Evolutionary conservation across 2,888 invertebrate species (phyloP), one percentile per base, ranked within the genome.

Genomic region (Mellilla xanthometata): DNA sequence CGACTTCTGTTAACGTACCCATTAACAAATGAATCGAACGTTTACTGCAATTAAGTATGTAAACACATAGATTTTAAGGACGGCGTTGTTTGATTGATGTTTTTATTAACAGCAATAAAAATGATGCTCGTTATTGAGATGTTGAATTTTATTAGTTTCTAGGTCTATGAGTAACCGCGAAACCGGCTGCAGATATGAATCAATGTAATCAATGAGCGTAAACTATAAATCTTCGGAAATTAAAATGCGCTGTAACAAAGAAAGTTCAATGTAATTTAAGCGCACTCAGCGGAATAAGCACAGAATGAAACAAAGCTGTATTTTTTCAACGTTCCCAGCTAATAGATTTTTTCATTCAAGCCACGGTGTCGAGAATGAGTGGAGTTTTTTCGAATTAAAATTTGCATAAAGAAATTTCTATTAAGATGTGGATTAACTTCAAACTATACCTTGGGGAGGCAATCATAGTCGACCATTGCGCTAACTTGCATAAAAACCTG

Each of bases 331-430:
- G 65, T 57, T 68, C 64, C 56, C 52, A 49, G 65, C 62, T 77
- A 77, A 77, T 77, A 76, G 72, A 70, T 79, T 76, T 77, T 72
- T 74, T 69, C 58, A 64, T 63, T 55, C 58, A 62, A 62, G 61
- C 66, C 63, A 62, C 60, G 56, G 62, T 45, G 56, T 62, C 52
- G 55, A 44, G 64, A 72, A 67, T 65, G 66, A 69, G 67, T 60
- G 60, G 57, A 63, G 19, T 63, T 73, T 72, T 72, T 72, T 62
- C 52, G 50, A 76, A 77, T 79, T 75, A 76, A 76, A 76, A 77
- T 77, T 75, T 72, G 66, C 67, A 70, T 73, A 72, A 75, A 76
- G 66, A 73, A 70, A 68, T 73, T 70, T 70, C 68, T 74, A 76
- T 77, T 76, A 71, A 70, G 71, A 72, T 49, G 68, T 62, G 65